Evolutionary conservation across 2,113 vertebrate genomes (phyloP).

Genomic region (Malurus melanocephalus): DNA sequence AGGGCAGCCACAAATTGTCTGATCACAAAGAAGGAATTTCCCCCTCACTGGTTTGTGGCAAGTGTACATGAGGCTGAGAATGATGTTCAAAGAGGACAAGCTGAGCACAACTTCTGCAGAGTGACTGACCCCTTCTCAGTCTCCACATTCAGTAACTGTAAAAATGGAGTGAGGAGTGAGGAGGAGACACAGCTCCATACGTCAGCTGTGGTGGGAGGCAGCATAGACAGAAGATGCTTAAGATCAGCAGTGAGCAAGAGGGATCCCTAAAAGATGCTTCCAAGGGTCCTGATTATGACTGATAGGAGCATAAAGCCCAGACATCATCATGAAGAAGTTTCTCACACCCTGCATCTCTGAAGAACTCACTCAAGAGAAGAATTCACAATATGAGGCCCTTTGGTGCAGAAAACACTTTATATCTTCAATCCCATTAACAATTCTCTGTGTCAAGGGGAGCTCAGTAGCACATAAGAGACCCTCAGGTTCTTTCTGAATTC

Average conservation of each 20-base stretch:
- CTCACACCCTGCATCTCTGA: not conserved
- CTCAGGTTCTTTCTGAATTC: not conserved
- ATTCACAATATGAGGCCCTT: not conserved
- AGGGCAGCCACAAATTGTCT: conserved; percentile 52
- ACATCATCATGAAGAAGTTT: not conserved
- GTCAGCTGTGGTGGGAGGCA: not conserved
- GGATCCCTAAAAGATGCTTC: not conserved
- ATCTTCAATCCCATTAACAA: not conserved
- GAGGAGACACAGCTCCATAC: not conserved
- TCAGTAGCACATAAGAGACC: not conserved
- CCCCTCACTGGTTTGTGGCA: conserved; percentile 21
- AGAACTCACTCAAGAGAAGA: not conserved
- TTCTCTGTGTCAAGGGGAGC: not conserved
- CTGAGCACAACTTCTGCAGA: not conserved
- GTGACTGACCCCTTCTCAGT: not conserved
- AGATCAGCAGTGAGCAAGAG: not conserved
- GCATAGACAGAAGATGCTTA: not conserved
- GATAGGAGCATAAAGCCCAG: not conserved
- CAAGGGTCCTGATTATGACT: not conserved
- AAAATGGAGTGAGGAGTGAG: not conserved
- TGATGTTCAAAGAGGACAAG: not conserved
- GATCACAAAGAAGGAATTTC: conserved; percentile 59
- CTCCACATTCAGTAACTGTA: not conserved
- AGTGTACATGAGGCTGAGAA: conserved; percentile 11
- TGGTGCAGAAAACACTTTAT: not conserved